phyloP scores from a whole-genome alignment of 2,888 invertebrate genomes.

The Coenonympha glycerion region DNA sequence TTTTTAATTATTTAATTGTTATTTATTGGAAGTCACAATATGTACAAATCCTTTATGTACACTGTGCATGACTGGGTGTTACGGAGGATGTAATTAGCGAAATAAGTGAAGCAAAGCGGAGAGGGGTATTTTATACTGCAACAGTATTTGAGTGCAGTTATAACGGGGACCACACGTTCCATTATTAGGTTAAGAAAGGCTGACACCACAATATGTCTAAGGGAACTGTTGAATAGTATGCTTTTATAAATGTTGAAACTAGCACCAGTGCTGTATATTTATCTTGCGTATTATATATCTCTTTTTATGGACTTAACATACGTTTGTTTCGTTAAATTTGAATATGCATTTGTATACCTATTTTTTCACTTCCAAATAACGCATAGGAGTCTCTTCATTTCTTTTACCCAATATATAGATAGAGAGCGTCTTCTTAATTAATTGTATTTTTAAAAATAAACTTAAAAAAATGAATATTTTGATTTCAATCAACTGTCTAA shows the following conservation, averaged over 20 bases:
- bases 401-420: too few species aligned
- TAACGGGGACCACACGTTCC: neutral
- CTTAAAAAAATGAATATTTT: too few species aligned
- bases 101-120: slow-evolving; percentile 15
- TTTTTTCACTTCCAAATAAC: too few species aligned
- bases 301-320: neutral
- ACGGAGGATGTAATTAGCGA: slow-evolving; percentile 15
- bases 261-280: slow-evolving; percentile 7
- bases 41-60: slow-evolving; percentile 1
- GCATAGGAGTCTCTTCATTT: too few species aligned
- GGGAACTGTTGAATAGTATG: neutral
- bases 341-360: too few species aligned
- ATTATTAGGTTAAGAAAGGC: neutral
- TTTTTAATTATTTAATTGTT: neutral
- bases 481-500: too few species aligned
- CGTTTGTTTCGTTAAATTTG: too few species aligned
- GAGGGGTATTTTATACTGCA: slow-evolving; percentile 2
- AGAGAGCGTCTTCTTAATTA: too few species aligned
- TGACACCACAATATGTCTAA: neutral
- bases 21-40: neutral
- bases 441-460: too few species aligned
- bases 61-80: too few species aligned
- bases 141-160: slow-evolving; percentile 2
- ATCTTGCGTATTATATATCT: slow-evolving; percentile 13
- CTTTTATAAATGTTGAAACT: neutral